phyloP scores from a whole-genome alignment of 2,113 vertebrate genomes.

The Indri indri region DNA sequence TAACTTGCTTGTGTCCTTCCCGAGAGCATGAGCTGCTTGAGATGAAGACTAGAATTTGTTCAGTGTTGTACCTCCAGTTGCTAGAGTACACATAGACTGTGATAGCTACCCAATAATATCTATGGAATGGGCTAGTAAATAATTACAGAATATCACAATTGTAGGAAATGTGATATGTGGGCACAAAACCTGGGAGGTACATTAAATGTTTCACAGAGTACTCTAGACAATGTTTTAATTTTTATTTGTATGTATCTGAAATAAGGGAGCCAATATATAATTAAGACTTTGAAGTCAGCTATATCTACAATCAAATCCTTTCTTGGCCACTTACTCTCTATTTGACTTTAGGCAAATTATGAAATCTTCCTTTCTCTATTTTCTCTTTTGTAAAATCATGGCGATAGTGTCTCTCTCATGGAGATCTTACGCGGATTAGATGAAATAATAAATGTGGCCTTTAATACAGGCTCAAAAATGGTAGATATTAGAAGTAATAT shows the following conservation, averaged over 20 bases:
- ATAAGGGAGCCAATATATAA: background rate
- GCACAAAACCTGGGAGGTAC: background rate
- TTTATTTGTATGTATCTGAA: background rate
- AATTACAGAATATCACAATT: background rate
- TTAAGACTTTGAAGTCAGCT: background rate
- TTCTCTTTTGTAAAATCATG: background rate
- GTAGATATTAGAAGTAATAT: background rate
- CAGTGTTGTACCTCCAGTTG: background rate
- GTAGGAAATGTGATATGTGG: background rate
- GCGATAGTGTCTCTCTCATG: background rate
- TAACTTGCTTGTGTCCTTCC: background rate
- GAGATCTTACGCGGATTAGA: background rate
- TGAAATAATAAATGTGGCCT: background rate
- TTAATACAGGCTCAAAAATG: constrained; percentile 5
- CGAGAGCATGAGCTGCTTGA: background rate
- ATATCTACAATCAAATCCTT: background rate
- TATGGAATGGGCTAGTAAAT: background rate
- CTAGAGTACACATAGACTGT: background rate
- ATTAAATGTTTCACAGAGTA: background rate
- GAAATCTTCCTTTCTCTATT: background rate
- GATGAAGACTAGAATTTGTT: background rate
- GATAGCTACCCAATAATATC: background rate
- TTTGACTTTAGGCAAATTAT: background rate
- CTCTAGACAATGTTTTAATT: background rate
- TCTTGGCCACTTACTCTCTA: background rate